Evolutionary conservation across 2,888 invertebrate species (phyloP), one percentile per base, ranked within the genome.

Genomic region (Cabera pusaria): DNA sequence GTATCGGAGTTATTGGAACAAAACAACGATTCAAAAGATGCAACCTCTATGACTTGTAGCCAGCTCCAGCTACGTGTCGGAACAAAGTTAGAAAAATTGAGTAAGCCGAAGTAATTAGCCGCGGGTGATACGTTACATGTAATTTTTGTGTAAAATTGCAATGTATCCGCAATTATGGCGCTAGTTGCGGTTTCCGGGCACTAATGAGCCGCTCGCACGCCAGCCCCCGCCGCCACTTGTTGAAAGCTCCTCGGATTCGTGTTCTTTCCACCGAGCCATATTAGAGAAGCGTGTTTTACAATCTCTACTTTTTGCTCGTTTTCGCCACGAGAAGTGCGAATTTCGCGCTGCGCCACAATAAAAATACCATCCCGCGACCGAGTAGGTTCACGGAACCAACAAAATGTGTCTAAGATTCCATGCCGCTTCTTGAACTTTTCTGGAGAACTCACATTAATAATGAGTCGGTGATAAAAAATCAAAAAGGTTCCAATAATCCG

Each of bases 311-410:
- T 77, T 77, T 75, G 64, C 59, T 62, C 52, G 44, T 58, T 55
- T 59, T 56, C 57, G 45, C 63, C 40, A 61, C 65, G 56, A 52
- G 62, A 71, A 73, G 78, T 79, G 79, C 67, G 69, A 78, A 75
- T 69, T 75, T 74, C 65, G 64, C 67, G 65, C 66, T 64, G 57
- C 55, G 20, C 28, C 53, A 50, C 53, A 51, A 62, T 62, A 71
- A 71, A 71, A 72, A 61, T 65, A 60, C 53, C 51, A 37, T 44
- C 50, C 32, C 34, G 56, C 59, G 56, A 50, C 50, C 38, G 50
- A 64, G 58, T 57, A 51, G 39, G 52, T 49, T 46, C 59, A 50
- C 24, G 12, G 9, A 23, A 10, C 11, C 34, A 33, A 45, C 44
- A 48, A 57, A 60, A 44, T 49, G 37, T 49, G 49, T 36, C 44